A percentile compares a stretch with the other conserved stretches of the same genome.
These are phyloP conservation scores for Epinotia brunnichana DNA, from an alignment of 2,888 invertebrate species.

Conservation along the genomic window DNA sequence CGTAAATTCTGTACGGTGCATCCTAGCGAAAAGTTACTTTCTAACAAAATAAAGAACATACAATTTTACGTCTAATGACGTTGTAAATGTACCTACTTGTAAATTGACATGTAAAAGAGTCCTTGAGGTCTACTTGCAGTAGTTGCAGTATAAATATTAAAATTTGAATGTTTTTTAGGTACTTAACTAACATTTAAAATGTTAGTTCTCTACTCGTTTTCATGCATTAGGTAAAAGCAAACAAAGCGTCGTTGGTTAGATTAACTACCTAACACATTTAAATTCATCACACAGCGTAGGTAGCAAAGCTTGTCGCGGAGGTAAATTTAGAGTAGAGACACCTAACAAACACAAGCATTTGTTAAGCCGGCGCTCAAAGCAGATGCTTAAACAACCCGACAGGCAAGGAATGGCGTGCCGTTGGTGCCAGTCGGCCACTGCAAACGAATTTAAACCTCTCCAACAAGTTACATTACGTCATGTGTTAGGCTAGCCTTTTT, in stretches of 20 bases:
- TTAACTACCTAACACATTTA: not conserved
- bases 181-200: too few species aligned
- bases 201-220: not conserved
- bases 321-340: conserved; percentile 22
- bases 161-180: too few species aligned
- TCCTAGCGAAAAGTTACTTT: too few species aligned
- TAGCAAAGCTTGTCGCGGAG: conserved; percentile 5
- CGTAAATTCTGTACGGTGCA: too few species aligned
- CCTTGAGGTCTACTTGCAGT: too few species aligned
- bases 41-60: too few species aligned
- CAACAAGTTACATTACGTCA: not conserved
- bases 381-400: conserved; percentile 17
- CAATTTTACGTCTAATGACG: too few species aligned
- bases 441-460: conserved; percentile 1
- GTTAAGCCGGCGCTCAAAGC: conserved; percentile 28
- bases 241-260: not conserved
- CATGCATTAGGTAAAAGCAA: not conserved
- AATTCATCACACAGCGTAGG: not conserved
- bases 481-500: not conserved
- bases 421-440: not conserved
- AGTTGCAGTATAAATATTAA: too few species aligned
- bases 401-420: conserved; percentile 3
- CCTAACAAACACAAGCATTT: conserved; percentile 10
- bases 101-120: too few species aligned
- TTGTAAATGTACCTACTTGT: too few species aligned